Percentiles rank a stretch among this genome's conserved stretches.
These are phyloP conservation scores for Heliconius charithonia DNA, from an alignment of 2,888 invertebrate genomes.

Conservation along the genomic window DNA sequence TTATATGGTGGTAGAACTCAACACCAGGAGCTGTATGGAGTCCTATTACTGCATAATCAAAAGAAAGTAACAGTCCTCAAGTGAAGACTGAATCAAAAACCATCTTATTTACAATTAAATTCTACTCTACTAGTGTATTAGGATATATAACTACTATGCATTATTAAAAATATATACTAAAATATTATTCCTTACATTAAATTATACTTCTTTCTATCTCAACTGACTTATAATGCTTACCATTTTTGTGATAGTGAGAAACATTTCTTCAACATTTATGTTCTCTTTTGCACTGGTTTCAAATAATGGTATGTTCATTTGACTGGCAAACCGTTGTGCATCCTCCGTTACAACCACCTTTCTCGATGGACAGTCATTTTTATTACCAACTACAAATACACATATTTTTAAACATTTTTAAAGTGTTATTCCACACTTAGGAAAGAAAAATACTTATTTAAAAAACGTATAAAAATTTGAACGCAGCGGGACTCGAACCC, in stretches of 20 bases:
- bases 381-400: constrained; percentile 92
- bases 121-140: no score
- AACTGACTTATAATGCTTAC: constrained; percentile 55
- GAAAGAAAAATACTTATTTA: no score
- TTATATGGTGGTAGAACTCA: not conserved
- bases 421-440: no score
- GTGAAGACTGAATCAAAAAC: no score
- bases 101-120: no score
- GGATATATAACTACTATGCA: no score
- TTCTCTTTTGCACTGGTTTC: constrained; percentile 99
- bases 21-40: not conserved
- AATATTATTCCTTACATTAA: not conserved
- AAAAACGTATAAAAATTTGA: no score
- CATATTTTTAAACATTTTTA: no score
- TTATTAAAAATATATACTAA: no score
- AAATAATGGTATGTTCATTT: constrained; percentile 98
- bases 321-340: constrained; percentile 97
- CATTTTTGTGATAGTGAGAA: constrained; percentile 87
- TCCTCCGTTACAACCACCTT: constrained; percentile 99
- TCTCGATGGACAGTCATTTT: constrained; percentile 96
- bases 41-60: not conserved
- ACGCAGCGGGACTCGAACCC: no score
- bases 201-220: not conserved
- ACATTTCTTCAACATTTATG: constrained; percentile 99
- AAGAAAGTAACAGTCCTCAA: no score